Evolutionary conservation across 2,797 vertebrate species (phyloP).

Genomic region (Sphenodon punctatus): DNA sequence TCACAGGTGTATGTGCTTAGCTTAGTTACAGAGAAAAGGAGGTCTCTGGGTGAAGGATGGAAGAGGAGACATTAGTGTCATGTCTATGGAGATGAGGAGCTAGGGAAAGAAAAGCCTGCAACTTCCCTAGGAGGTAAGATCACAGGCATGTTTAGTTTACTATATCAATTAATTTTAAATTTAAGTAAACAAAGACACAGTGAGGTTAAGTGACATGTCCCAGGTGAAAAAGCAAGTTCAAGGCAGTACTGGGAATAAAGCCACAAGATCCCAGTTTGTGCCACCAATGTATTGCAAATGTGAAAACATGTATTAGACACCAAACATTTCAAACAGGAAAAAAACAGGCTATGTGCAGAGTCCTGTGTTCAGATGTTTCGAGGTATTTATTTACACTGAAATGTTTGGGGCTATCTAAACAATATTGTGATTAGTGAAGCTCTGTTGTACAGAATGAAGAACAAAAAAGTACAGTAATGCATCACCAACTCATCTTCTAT

Average conservation of each 20-base stretch:
- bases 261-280: background rate
- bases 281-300: background rate
- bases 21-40: too few species aligned
- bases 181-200: background rate
- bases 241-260: background rate
- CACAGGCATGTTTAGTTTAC: slow-evolving; percentile 23
- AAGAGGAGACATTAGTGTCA: too few species aligned
- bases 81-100: too few species aligned
- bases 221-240: slow-evolving; percentile 4
- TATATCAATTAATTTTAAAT: slow-evolving; percentile 34
- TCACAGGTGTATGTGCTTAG: too few species aligned
- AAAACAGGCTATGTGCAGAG: background rate
- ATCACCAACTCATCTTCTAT: background rate
- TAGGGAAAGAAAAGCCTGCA: slow-evolving; percentile 50
- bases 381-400: slow-evolving; percentile 19
- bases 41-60: too few species aligned
- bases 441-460: background rate
- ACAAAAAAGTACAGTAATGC: background rate
- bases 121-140: slow-evolving; percentile 26
- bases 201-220: slow-evolving; percentile 24
- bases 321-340: background rate
- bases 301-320: background rate
- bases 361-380: too few species aligned
- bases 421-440: slow-evolving; percentile 12
- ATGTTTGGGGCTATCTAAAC: background rate